phyloP scores from a whole-genome alignment of 2,888 invertebrate genomes.

The Achlya flavicornis region DNA sequence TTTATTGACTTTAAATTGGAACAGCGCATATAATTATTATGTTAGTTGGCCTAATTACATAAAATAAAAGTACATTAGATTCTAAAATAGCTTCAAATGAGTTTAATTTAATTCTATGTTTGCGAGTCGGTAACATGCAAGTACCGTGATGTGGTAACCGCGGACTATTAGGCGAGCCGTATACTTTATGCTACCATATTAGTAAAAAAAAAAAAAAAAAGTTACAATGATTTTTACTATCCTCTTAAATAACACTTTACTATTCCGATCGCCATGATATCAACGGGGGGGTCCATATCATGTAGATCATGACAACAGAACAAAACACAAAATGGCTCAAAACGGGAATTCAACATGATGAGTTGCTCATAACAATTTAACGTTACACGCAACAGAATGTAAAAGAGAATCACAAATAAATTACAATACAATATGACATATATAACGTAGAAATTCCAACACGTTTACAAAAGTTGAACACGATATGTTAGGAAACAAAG shows the following conservation, averaged over 20 bases:
- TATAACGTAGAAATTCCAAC: constrained; percentile 10
- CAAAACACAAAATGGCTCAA: background rate
- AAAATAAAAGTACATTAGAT: no score
- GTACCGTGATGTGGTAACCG: no score
- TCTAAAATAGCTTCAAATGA: no score
- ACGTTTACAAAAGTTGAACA: constrained; percentile 21
- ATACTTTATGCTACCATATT: no score
- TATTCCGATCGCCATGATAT: background rate
- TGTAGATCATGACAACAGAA: background rate
- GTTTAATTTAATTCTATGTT: no score
- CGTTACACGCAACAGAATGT: background rate
- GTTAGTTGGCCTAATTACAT: no score
- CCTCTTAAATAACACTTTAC: background rate
- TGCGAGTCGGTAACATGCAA: no score
- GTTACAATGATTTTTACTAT: background rate
- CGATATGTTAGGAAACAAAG: constrained; percentile 38
- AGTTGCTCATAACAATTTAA: background rate
- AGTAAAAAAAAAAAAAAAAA: background rate
- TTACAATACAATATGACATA: constrained; percentile 18
- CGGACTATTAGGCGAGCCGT: no score
- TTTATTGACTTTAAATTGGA: no score
- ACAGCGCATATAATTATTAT: no score
- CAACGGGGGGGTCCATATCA: constrained; percentile 7
- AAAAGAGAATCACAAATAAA: constrained; percentile 15
- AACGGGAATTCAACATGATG: constrained; percentile 5